Base-by-base conservation (phyloP, 2,888 invertebrate species). In the Chloroclysta siterata region DNA sequence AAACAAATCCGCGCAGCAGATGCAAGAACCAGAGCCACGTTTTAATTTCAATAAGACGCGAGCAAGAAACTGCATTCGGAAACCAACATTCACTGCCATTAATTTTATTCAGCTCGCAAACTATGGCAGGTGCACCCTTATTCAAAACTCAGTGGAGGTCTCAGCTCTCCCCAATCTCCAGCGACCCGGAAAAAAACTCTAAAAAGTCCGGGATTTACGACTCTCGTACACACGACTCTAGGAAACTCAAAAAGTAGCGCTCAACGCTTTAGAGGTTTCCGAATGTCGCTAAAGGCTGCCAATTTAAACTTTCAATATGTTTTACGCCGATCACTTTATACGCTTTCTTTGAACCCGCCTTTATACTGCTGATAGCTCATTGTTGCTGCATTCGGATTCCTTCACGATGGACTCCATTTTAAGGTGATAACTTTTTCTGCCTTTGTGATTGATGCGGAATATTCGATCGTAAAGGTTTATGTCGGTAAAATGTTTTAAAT, bases 161-260 rank as follows among this genome's bases (percentile, higher is more conserved):
- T 77, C 73, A 71, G 79, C 79, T 82, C 83, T 80, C 78, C 81
- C 72, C 81, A 81, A 83, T 80, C 78, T 77, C 74, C 71, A 73
- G 74, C 77, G 79, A 78, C 80, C 77, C 76, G 64, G 63, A 50
- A 53, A 56, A 64, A 61, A 64, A 60, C 48, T 60, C 76, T 81
- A 84, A 87, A 87, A 89, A 87, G 80, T 83, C 68, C 57, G 75
- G 84, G 87, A 89, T 89, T 90, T 89, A 90, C 83, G 85, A 82
- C 75, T 56, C 72, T 70, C 22, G 51, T 46, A 41, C 60, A 51
- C 59, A 60, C 46, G 13, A 33, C 36, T 33, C 48, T 50, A 59
- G 68, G 60, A 70, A 72, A 68, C 68, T 62, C 65, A 74, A 80
- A 63, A 81, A 81, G 80, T 81, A 71, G 77, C 71, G 71, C 75